phyloP scores from a whole-genome alignment of 2,113 vertebrate species.

The Naja naja region DNA sequence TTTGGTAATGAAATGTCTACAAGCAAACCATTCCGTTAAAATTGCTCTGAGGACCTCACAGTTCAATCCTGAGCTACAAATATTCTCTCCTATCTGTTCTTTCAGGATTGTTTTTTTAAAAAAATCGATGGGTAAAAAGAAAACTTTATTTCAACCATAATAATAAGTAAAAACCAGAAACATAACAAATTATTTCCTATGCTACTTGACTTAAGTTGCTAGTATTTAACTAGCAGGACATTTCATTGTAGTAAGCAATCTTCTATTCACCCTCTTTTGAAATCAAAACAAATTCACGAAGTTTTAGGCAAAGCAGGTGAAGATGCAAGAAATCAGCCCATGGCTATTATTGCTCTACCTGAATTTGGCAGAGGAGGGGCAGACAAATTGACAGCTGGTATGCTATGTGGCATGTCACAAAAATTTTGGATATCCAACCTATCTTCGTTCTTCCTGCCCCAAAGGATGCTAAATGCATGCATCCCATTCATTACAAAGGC shows the following conservation, averaged over 20 bases:
- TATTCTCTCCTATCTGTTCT: neutral
- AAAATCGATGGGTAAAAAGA: neutral
- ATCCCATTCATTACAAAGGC: neutral
- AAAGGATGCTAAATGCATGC: neutral
- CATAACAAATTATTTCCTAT: neutral
- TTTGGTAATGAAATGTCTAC: neutral
- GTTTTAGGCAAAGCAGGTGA: neutral
- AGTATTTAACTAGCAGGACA: neutral
- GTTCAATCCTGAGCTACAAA: neutral
- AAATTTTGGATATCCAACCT: neutral
- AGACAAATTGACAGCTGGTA: neutral
- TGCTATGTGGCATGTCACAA: neutral
- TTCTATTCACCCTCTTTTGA: neutral
- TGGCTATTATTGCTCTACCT: neutral
- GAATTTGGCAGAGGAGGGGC: neutral
- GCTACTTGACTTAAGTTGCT: neutral
- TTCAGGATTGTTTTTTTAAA: neutral
- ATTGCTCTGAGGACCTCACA: neutral
- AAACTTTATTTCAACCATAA: neutral
- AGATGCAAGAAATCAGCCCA: neutral
- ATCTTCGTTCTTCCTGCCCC: neutral
- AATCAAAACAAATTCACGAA: neutral
- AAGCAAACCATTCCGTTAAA: neutral
- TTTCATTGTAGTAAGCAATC: neutral
- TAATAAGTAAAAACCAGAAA: neutral